Conservation (phyloP, 2,797 vertebrate species). For the Natrix natrix region DNA sequence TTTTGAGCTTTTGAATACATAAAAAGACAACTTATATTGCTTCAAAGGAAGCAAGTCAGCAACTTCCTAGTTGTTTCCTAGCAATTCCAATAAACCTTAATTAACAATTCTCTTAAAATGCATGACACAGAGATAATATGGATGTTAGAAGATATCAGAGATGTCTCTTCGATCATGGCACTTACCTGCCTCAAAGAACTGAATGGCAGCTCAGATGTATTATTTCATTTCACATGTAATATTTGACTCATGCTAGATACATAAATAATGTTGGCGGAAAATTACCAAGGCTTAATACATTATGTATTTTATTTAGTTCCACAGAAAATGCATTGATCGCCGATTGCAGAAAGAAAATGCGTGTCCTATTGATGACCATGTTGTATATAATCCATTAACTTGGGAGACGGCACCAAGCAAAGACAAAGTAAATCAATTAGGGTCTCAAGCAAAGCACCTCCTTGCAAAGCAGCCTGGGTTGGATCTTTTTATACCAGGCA, state of each 20-base stretch:
- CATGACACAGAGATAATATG: not conserved
- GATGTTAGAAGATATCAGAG: not conserved
- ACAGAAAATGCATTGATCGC: constrained; percentile 71
- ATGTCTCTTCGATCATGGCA: not conserved
- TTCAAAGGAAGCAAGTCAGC: not conserved
- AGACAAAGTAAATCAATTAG: constrained; percentile 9
- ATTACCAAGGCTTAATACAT: not conserved
- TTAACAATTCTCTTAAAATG: not conserved
- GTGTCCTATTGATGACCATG: constrained; percentile 75
- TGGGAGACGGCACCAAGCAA: constrained; percentile 49
- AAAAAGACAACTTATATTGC: not conserved
- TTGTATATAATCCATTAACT: constrained; percentile 70
- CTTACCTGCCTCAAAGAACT: not conserved
- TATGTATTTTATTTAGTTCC: constrained; percentile 69
- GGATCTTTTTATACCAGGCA: constrained; percentile 71
- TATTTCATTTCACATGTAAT: not conserved
- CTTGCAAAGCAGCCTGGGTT: constrained; percentile 42
- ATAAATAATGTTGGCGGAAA: not conserved
- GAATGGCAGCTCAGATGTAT: not conserved
- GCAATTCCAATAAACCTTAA: not conserved
- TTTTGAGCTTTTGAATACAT: not conserved
- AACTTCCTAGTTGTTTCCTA: not conserved
- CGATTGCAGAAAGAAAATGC: constrained; percentile 66
- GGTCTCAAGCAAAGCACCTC: constrained; percentile 24
- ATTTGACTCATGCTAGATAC: not conserved